Conservation (phyloP, 2,888 invertebrate species). For the Aelia acuminata region DNA sequence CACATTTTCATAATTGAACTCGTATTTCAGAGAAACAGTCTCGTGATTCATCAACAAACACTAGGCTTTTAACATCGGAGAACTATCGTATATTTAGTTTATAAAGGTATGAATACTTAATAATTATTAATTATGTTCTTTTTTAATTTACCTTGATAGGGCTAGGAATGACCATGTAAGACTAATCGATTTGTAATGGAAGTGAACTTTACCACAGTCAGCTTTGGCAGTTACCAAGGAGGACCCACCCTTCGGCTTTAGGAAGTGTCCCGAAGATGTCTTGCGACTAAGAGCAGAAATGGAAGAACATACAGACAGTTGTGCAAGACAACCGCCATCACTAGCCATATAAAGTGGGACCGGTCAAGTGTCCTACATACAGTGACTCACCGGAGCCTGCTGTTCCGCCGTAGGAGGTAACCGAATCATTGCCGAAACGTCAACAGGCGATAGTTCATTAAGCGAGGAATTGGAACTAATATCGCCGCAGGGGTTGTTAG, state of each 20-base stretch:
- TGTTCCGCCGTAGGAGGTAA: not conserved
- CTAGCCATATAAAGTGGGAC: constrained; percentile 43
- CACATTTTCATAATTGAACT: too few relatives aligned
- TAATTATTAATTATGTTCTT: too few relatives aligned
- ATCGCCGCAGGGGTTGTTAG: not conserved
- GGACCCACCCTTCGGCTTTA: not conserved
- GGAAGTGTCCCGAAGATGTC: not conserved
- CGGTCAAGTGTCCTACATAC: constrained; percentile 39
- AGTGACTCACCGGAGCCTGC: constrained; percentile 34
- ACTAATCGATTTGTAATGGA: not conserved
- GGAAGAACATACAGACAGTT: constrained; percentile 22
- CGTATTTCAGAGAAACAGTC: too few relatives aligned
- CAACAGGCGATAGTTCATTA: not conserved
- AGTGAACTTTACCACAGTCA: not conserved
- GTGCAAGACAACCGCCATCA: constrained; percentile 6
- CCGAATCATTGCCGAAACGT: constrained; percentile 17
- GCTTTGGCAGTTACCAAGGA: not conserved
- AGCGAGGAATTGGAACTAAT: not conserved
- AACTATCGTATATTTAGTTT: too few relatives aligned
- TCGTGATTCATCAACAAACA: too few relatives aligned
- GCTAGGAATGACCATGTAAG: too few relatives aligned
- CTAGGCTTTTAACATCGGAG: too few relatives aligned
- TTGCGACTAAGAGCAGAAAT: not conserved
- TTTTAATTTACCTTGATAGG: too few relatives aligned
- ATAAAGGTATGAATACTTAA: too few relatives aligned